Evolutionary conservation across 2,888 invertebrate genomes (phyloP), one percentile per base, ranked within the genome.

Genomic region (Tanytarsus gracilentus): DNA sequence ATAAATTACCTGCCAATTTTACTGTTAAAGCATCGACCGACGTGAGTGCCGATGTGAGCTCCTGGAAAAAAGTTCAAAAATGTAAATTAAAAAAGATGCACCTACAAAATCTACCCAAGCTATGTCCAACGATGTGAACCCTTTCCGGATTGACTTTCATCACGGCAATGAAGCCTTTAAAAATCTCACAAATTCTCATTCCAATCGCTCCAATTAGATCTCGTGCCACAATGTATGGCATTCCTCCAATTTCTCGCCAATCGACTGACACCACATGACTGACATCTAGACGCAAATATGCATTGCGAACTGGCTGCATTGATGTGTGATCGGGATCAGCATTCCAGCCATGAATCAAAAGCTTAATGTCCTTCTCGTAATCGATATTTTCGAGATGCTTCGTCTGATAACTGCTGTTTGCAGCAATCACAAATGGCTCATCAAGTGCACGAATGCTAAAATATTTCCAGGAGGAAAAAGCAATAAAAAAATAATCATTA

Each of bases 101-200:
- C n/a, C n/a, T n/a, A n/a, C n/a, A n/a, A n/a, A n/a, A n/a, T n/a
- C 72, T 72, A 1, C 73, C 74, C 56, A 74, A 61, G 53, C 73
- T 72, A 53, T 74, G 73, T 0, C 74, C 73, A 16, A 74, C 64
- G 9, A 74, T 50, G 55, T 74, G 73, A 1, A 74, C 66, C 3
- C 65, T 64, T 0, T 29, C 3, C 1, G 65, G 36, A 2, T 61
- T 49, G 6, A 68, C 65, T 44, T 64, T 40, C 18, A 53, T 44
- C 14, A 63, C 66, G 61, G 61, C 65, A 2, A 73, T 61, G 52
- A 71, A 72, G 1, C 61, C 56, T 4, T 68, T 63, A 8, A 74
- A 44, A 7, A 69, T 61, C 56, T 66, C 62, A 8, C 64, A 69
- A 36, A 73, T 65, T 21, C 61, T 64, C 2, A 61, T 7, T 0